Conservation (phyloP, 1,140 invertebrate genomes). For the Aphis craccivora region DNA sequence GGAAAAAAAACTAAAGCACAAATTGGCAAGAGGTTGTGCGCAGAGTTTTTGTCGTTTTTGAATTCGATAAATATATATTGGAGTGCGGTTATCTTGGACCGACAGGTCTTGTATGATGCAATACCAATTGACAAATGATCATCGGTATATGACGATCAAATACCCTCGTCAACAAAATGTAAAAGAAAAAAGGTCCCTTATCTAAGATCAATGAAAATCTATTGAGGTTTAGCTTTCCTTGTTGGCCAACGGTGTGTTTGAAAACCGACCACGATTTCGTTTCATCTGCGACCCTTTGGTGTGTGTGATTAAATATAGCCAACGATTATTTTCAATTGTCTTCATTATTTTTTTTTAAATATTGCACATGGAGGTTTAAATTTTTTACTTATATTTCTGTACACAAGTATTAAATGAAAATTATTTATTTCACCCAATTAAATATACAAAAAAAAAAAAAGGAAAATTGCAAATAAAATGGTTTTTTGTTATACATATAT, state of each 20-base stretch:
- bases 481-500: neutral
- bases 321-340: neutral
- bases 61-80: constrained; percentile 34
- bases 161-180: constrained; percentile 35
- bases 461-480: neutral
- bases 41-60: neutral
- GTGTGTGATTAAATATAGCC: neutral
- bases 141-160: constrained; percentile 5
- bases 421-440: neutral
- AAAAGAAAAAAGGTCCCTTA: neutral
- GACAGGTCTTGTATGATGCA: constrained; percentile 19
- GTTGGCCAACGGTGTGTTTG: neutral
- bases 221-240: neutral
- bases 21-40: neutral
- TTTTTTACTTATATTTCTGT: neutral
- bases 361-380: neutral
- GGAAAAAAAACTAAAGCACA: neutral
- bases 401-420: neutral
- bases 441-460: too few relatives aligned
- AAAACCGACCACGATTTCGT: neutral
- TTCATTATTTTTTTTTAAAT: neutral
- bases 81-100: constrained; percentile 22
- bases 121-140: constrained; percentile 43
- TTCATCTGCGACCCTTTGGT: neutral
- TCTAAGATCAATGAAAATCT: constrained; percentile 26